A percentile compares a stretch with the other conserved stretches of the same genome.
phyloP scores from a whole-genome alignment of 2,888 invertebrate genomes.

The Ochropleura plecta region DNA sequence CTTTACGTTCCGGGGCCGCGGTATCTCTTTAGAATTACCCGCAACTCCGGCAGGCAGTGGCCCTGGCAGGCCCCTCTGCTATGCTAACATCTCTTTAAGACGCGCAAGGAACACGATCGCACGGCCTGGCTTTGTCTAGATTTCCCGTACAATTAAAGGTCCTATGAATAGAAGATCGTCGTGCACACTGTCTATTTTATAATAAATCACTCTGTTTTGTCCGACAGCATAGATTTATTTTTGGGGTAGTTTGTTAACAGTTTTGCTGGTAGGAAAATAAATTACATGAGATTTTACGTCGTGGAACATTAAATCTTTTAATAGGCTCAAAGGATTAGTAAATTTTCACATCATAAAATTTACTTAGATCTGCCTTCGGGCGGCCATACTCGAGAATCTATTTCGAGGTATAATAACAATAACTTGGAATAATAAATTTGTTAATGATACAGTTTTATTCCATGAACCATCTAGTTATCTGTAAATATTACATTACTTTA shows the following conservation, averaged over 20 bases:
- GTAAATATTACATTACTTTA: neutral
- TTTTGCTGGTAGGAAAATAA: conserved; percentile 29
- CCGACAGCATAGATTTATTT: conserved; percentile 53
- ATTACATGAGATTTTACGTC: conserved; percentile 7
- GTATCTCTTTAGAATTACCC: no score
- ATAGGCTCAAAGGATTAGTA: conserved; percentile 1
- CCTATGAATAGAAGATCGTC: no score
- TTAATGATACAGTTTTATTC: conserved; percentile 6
- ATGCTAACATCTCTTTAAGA: no score
- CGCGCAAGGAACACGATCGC: no score
- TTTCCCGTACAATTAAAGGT: no score
- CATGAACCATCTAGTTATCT: neutral
- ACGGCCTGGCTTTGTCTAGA: no score
- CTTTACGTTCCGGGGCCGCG: no score
- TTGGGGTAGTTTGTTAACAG: conserved; percentile 33
- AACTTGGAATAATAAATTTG: neutral
- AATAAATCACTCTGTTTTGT: conserved; percentile 68
- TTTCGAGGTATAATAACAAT: conserved; percentile 9
- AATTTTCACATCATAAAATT: neutral
- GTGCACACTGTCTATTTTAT: conserved; percentile 70
- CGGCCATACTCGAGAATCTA: conserved; percentile 13
- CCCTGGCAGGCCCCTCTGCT: no score
- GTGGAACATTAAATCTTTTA: neutral
- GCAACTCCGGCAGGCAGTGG: no score
- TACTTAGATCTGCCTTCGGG: neutral